Evolutionary conservation across 2,888 invertebrate species (phyloP), one percentile per base, ranked within the genome.

Genomic region (Sinelater perroti): DNA sequence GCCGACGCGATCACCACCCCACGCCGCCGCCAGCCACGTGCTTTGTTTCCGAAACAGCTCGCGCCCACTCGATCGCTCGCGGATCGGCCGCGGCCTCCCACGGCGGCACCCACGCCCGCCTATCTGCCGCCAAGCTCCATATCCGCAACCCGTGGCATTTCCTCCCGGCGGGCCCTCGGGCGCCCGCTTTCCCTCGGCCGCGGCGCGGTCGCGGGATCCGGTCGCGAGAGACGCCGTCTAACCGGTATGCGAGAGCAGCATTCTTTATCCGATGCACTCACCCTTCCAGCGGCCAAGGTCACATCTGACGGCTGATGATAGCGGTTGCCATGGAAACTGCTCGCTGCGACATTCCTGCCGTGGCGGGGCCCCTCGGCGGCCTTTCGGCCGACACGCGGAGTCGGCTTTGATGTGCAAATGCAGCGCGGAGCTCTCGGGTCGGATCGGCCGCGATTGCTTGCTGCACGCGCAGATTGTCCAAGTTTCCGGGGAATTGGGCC

Each of bases 271-370:
- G 53, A 60, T 60, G 59, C 61, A 50, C 54, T 59, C 58, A 56
- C 56, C 58, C 61, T 63, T 62, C 54, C 66, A 59, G 50, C 64
- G 66, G 68, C 66, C 68, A 68, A 68, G 68, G 68, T 66, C 66
- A 62, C 64, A 61, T 63, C 63, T 64, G 58, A 55, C 63, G 46
- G 56, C 62, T 64, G 57, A 61, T 64, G 62, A 67, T 63, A 64
- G 56, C 61, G 58, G 68, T 68, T 62, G 60, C 68, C 58, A 68
- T 64, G 63, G 68, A 55, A 67, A 68, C 68, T 40, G 46, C 38
- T 45, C 49, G 53, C 46, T 44, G 54, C 54, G 58, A 58, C 53
- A 61, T 61, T 53, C 61, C 35, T 44, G 28, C 8, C 46, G 33
- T 36, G 40, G 30, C 8, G 42, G 54, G 36, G 38, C 14, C 54